These are phyloP conservation scores for Muricea muricata DNA, from an alignment of 92 coral and sea anemone genomes.

Conservation along the genomic window DNA sequence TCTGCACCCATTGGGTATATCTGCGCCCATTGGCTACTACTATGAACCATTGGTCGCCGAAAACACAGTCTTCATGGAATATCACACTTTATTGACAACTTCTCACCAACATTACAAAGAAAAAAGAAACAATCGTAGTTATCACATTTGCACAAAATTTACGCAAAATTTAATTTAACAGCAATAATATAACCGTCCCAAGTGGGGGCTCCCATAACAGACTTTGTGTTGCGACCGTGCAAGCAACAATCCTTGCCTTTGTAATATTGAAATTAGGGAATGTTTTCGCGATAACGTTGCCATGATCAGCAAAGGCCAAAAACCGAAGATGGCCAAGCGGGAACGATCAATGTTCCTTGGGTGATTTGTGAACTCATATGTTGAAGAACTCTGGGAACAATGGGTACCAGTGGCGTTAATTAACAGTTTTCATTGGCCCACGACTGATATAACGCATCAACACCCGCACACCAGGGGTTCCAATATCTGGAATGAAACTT, in stretches of 20 bases:
- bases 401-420: conserved; percentile 10
- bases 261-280: neutral
- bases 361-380: too few species aligned
- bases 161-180: neutral
- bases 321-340: conserved; percentile 33
- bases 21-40: too few species aligned
- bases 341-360: conserved; percentile 34
- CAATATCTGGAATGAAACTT: conserved; percentile 57
- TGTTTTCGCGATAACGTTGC: conserved; percentile 5
- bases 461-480: conserved; percentile 68
- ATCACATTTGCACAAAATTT: too few species aligned
- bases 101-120: too few species aligned
- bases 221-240: conserved; percentile 31
- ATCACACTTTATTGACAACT: too few species aligned
- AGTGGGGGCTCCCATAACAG: conserved; percentile 5
- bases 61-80: neutral
- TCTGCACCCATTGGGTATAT: too few species aligned
- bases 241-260: conserved; percentile 22
- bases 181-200: conserved; percentile 21
- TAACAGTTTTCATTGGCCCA: conserved; percentile 39
- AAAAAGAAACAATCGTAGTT: too few species aligned
- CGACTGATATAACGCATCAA: conserved; percentile 31
- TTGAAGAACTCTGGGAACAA: neutral
- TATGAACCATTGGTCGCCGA: too few species aligned
- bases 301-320: conserved; percentile 38